Conservation (phyloP, 2,113 vertebrate genomes). For the Prionailurus viverrinus region DNA sequence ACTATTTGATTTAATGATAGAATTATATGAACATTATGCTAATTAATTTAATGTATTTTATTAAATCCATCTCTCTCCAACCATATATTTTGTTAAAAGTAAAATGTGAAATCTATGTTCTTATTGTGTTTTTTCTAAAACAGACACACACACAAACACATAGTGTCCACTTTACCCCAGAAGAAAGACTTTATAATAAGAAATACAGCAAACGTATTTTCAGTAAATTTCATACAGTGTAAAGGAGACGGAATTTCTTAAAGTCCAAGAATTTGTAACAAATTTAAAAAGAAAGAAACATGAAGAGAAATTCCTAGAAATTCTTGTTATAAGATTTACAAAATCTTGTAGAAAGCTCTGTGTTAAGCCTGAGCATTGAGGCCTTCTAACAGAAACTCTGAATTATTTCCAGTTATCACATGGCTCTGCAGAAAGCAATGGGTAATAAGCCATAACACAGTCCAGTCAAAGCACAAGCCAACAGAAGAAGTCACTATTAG, state of each 20-base stretch:
- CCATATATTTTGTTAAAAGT: conserved; percentile 17
- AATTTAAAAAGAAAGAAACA: not conserved
- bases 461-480: not conserved
- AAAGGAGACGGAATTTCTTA: not conserved
- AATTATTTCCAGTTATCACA: not conserved
- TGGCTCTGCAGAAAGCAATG: not conserved
- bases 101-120: not conserved
- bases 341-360: not conserved
- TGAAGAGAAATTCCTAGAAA: conserved; percentile 12
- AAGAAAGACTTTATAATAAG: not conserved
- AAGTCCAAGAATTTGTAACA: not conserved
- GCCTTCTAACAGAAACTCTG: not conserved
- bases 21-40: not conserved
- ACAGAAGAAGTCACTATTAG: not conserved
- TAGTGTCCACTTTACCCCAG: not conserved
- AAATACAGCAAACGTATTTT: not conserved
- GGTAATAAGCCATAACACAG: not conserved
- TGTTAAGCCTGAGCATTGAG: not conserved
- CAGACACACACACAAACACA: not conserved
- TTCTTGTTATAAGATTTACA: not conserved
- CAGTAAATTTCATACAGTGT: not conserved
- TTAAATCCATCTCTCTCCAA: not conserved
- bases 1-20: not conserved
- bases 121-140: not conserved
- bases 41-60: not conserved